phyloP scores from a whole-genome alignment of 2,113 vertebrate genomes.

The Arizona elegans region DNA sequence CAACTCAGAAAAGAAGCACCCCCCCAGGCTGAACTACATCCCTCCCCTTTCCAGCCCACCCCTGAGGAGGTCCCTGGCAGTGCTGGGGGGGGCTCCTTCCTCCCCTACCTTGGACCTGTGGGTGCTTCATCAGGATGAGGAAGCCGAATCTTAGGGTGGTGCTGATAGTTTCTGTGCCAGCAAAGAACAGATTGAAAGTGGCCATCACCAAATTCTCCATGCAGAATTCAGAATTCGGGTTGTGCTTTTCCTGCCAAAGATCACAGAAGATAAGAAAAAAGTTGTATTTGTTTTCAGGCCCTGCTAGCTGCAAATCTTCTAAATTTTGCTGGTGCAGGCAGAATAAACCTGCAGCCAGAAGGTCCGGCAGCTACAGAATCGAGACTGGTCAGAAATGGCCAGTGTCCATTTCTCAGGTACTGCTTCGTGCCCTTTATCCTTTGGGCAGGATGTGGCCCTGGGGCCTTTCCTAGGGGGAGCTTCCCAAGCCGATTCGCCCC shows the following conservation, averaged over 20 bases:
- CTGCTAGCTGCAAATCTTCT: neutral
- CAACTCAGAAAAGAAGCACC: neutral
- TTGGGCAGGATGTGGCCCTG: neutral
- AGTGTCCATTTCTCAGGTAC: neutral
- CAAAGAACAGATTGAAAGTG: slow-evolving; percentile 42
- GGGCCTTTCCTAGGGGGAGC: neutral
- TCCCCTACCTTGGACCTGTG: slow-evolving; percentile 32
- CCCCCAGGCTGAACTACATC: neutral
- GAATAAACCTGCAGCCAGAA: neutral
- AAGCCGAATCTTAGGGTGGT: slow-evolving; percentile 31
- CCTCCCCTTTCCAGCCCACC: neutral
- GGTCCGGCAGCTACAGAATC: neutral
- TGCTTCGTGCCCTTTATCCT: neutral
- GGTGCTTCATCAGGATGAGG: slow-evolving; percentile 38
- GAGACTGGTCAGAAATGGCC: neutral
- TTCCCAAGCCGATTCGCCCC: neutral
- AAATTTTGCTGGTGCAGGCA: neutral
- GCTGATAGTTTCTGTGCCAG: slow-evolving; percentile 34
- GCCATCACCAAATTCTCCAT: slow-evolving; percentile 36
- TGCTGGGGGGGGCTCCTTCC: neutral
- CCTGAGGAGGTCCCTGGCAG: neutral
- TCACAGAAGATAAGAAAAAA: neutral
- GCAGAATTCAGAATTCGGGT: slow-evolving; percentile 12
- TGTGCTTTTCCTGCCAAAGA: slow-evolving; percentile 22
- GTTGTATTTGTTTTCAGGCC: neutral